Conservation (phyloP, 2,888 invertebrate genomes). For the Cheiracanthium punctorium region DNA sequence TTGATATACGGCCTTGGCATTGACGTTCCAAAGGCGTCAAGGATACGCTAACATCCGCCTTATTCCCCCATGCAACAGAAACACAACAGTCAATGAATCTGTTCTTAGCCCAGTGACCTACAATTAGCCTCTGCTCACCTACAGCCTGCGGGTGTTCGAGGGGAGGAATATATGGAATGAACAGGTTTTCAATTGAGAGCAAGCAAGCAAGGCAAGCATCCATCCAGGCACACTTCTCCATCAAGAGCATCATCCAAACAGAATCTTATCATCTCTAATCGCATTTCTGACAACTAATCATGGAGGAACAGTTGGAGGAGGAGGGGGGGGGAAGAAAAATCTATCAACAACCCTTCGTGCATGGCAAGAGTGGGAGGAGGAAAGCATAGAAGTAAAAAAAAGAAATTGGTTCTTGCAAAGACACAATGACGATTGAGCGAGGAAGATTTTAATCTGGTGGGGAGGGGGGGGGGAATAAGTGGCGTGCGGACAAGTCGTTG, state of each 20-base stretch:
- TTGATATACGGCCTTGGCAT: conserved; percentile 48
- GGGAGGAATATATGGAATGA: too few species aligned
- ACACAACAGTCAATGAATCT: conserved; percentile 27
- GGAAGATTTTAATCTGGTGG: not conserved
- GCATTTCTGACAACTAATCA: not conserved
- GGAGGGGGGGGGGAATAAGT: not conserved
- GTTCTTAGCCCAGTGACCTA: conserved; percentile 56
- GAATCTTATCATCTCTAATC: not conserved
- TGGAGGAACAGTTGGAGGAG: not conserved
- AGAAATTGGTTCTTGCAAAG: not conserved
- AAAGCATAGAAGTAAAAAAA: too few species aligned
- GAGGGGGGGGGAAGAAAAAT: too few species aligned
- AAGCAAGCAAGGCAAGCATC: too few species aligned
- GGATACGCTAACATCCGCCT: conserved; percentile 58
- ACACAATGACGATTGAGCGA: not conserved
- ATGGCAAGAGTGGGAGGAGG: not conserved
- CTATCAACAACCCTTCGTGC: not conserved
- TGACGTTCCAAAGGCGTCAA: conserved; percentile 21
- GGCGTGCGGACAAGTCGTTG: not conserved
- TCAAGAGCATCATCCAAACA: not conserved
- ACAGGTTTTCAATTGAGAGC: not conserved
- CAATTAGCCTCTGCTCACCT: conserved; percentile 54
- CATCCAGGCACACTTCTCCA: not conserved
- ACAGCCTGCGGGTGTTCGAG: conserved; percentile 33
- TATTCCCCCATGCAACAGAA: conserved; percentile 34